Base-by-base conservation (phyloP, 2,113 vertebrate genomes). In the Neodontobutis hainanensis region DNA sequence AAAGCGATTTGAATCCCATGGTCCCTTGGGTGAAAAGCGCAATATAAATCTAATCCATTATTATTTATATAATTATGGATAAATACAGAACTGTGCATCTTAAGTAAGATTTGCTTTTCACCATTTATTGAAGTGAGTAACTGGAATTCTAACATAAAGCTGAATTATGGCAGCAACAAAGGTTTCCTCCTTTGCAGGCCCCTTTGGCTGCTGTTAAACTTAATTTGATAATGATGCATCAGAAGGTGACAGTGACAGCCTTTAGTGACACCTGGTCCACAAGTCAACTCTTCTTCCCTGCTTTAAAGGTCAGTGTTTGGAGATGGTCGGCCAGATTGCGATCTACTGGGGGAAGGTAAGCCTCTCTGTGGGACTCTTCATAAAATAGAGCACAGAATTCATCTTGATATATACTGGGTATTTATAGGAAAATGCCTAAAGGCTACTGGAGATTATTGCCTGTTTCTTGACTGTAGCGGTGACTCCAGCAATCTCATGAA, bases 161-260 rank as follows among this genome's bases (percentile, higher is more conserved):
- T 27, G 19, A 27, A 27, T 27, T 27, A 27, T 27, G 19, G 19
- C 19, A 27, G 19, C 19, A 27, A 27, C 19, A 27, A 27, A 2
- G 19, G 19, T 3, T 27, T 27, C 19, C 19, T 27, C 19, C 19
- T 27, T 3, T 27, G 19, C 19, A 27, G 19, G 5, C 38, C 8
- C 38, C 80, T 84, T 70, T 74, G 62, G 70, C 78, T 80, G 72
- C 72, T 71, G 86, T 86, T 84, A 73, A 84, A 88, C 81, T 75
- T 85, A 82, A 86, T 90, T 87, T 86, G 66, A 84, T 83, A 88
- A 87, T 60, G 65, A 81, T 82, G 45, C 74, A 80, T 89, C 73
- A 56, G 59, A 82, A 84, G 73, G 66, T 53, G 72, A 75, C 58
- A 48, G 69, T 8, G 11, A 72, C 58, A 53, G 46, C 11, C 47